These are phyloP conservation scores for Poecilia velifera DNA, from an alignment of 2,797 vertebrate genomes.

Conservation along the genomic window DNA sequence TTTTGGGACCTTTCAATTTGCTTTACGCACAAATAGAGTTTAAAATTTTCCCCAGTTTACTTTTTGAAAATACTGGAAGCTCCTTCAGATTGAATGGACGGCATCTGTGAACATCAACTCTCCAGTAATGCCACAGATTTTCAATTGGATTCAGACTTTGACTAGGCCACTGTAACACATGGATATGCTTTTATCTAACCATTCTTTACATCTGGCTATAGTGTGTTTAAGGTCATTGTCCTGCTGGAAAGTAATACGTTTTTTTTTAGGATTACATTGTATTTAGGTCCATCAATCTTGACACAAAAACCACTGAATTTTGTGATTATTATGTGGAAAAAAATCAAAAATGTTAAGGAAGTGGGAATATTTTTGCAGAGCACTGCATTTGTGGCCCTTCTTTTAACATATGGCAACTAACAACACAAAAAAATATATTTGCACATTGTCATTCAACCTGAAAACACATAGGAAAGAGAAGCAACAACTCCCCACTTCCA, in stretches of 20 bases:
- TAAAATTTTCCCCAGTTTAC: neutral
- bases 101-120: neutral
- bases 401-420: neutral
- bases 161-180: neutral
- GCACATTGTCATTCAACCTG: neutral
- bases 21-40: too few relatives aligned
- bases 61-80: neutral
- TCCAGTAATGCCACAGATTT: neutral
- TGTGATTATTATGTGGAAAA: neutral
- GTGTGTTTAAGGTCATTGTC: neutral
- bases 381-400: neutral
- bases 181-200: neutral
- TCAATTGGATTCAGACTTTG: neutral
- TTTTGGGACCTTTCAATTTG: neutral
- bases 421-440: neutral
- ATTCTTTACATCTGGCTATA: neutral
- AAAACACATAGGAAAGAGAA: conserved; percentile 3
- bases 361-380: neutral
- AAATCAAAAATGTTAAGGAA: neutral
- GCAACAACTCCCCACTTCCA: neutral
- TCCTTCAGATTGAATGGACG: neutral
- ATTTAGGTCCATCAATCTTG: neutral
- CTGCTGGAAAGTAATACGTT: neutral
- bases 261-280: neutral
- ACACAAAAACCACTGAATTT: neutral